These are phyloP conservation scores for Irena cyanogastra DNA, from an alignment of 2,113 vertebrate genomes.

Conservation along the genomic window DNA sequence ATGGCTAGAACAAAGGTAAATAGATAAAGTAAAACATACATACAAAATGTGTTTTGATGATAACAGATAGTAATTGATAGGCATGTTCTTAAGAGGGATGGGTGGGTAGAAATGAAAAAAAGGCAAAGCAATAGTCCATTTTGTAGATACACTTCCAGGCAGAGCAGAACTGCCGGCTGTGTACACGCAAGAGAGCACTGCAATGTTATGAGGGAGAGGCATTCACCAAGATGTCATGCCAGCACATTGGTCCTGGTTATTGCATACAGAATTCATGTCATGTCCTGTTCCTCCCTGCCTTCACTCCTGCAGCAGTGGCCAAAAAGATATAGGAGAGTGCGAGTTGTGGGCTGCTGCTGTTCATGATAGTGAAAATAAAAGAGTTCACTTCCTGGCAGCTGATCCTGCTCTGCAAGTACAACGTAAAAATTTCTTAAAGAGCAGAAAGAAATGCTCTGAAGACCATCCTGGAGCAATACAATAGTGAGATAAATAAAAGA, in stretches of 20 bases:
- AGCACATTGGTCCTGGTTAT: background rate
- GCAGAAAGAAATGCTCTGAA: slow-evolving; percentile 28
- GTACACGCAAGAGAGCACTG: fast-evolving
- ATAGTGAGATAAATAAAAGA: background rate
- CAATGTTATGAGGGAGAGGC: background rate
- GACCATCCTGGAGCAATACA: background rate
- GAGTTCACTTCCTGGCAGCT: background rate
- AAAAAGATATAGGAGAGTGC: background rate
- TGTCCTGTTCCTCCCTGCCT: background rate
- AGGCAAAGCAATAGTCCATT: background rate
- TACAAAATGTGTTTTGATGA: background rate
- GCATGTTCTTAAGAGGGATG: background rate
- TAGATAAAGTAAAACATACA: background rate
- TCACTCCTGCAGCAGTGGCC: background rate
- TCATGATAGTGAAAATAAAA: background rate
- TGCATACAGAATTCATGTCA: background rate
- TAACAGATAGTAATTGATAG: background rate
- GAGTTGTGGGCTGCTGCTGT: background rate
- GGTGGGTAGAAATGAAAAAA: background rate
- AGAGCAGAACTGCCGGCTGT: background rate
- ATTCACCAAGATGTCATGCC: background rate
- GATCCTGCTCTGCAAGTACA: background rate
- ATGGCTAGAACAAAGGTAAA: background rate
- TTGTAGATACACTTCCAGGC: background rate
- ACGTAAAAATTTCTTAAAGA: slow-evolving; percentile 10